Evolutionary conservation across 2,888 invertebrate species (phyloP).

Genomic region (Portevinia maculata): DNA sequence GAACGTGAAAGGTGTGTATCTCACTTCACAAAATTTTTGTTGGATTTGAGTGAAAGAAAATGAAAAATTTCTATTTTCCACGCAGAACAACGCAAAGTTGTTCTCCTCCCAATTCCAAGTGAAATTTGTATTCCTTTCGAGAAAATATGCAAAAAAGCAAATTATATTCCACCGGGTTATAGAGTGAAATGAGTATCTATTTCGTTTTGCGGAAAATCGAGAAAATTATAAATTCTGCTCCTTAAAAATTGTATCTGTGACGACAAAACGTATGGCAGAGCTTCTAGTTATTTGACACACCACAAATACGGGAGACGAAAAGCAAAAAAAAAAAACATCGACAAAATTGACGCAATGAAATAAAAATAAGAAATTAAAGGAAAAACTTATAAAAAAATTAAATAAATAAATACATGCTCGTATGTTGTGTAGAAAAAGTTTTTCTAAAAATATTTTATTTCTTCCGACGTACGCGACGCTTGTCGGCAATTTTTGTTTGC

Average conservation of each 20-base stretch:
- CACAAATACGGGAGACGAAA: not conserved
- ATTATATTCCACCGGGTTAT: constrained; percentile 18
- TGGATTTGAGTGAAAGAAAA: constrained; percentile 36
- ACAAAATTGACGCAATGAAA: constrained; percentile 62
- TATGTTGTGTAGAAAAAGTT: constrained; percentile 43
- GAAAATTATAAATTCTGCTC: not conserved
- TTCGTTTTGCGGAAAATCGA: constrained; percentile 10
- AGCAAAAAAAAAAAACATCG: constrained; percentile 11
- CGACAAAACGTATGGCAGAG: constrained; percentile 48
- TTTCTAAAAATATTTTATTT: constrained; percentile 62
- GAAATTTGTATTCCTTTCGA: not conserved
- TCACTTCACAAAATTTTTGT: constrained; percentile 28
- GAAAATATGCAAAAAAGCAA: constrained; percentile 12
- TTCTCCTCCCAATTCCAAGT: constrained; percentile 20
- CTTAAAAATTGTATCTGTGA: constrained; percentile 46
- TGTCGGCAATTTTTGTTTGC: constrained; percentile 18
- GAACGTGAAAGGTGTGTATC: constrained; percentile 74
- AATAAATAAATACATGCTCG: constrained; percentile 26
- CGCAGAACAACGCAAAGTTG: constrained; percentile 2
- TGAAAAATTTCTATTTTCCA: constrained; percentile 37
- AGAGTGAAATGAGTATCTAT: constrained; percentile 17
- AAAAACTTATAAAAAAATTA: constrained; percentile 28
- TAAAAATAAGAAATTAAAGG: constrained; percentile 48
- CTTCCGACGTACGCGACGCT: constrained; percentile 11
- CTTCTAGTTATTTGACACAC: constrained; percentile 51